Evolutionary conservation across 2,113 vertebrate genomes (phyloP).

Genomic region (Argyrosomus japonicus): DNA sequence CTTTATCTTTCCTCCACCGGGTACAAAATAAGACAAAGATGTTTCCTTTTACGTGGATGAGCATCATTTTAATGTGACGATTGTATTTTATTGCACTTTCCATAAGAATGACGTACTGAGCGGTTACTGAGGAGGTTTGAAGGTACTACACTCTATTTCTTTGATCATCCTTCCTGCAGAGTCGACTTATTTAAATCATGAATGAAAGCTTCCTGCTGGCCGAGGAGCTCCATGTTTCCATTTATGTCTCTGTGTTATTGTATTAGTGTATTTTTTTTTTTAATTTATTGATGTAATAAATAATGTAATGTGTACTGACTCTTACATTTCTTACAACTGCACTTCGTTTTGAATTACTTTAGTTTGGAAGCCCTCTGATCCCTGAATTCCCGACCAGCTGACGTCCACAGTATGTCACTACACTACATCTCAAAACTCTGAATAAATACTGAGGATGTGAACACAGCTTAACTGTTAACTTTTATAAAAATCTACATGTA

Average conservation of each 20-base stretch:
- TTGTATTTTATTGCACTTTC: constrained; percentile 29
- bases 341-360: background rate
- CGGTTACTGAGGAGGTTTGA: background rate
- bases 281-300: constrained; percentile 56
- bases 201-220: constrained; percentile 42
- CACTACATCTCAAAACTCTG: background rate
- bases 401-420: background rate
- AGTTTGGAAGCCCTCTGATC: background rate
- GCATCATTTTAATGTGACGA: background rate
- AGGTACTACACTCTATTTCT: background rate
- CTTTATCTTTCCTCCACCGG: too few relatives aligned
- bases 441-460: too few relatives aligned
- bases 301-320: background rate
- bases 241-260: background rate
- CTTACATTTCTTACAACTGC: background rate
- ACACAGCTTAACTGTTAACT: too few relatives aligned
- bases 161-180: background rate
- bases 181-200: background rate
- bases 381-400: too few relatives aligned
- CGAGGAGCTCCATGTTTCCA: background rate
- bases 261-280: constrained; percentile 13
- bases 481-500: too few relatives aligned
- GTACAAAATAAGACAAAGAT: background rate
- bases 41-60: too few relatives aligned
- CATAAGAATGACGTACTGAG: background rate